Base-by-base conservation (phyloP, 2,888 invertebrate genomes). In the Mythimna lalbum region DNA sequence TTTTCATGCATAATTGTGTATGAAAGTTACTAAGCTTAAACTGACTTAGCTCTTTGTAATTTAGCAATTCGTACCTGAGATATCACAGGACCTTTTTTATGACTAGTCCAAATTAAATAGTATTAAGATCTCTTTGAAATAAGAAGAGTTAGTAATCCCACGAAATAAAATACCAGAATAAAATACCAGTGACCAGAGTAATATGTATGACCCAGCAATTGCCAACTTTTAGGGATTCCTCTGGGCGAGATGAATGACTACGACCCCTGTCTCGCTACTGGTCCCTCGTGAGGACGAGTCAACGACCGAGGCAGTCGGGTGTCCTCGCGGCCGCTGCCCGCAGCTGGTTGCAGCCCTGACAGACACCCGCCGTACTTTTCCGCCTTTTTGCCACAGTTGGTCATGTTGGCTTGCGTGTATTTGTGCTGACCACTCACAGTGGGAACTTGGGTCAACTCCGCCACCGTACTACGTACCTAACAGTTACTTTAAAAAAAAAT, bases 271-370 rank as follows among this genome's bases (percentile, higher is more conserved):
- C 63, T 67, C 50, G 55, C 17, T 21, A 7, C n/a, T 17, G 21
- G 43, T 33, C 36, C 64, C 49, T 60, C 6, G 62, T n/a, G 47
- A 49, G 59, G 47, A 53, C 53, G 52, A 61, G 82, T 84, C 84
- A 84, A 68, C 69, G 82, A 83, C 81, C 83, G 53, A 49, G 52
- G 69, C 17, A 57, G 57, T 61, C 60, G 63, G 60, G 57, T 71
- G 67, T 69, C 83, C 72, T 72, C 62, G 64, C 63, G 68, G 50
- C 66, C 65, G 70, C 47, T 60, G 53, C 53, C 60, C 53, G 71
- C 77, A 71, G 67, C 78, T 75, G 78, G 72, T 59, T 23, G 68
- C 60, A 39, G 56, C 61, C 33, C 53, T 65, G 67, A 73, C 62
- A 73, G 73, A 70, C 80, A 60, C 47, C 43, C 61, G 55, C 73